A percentile compares a stretch with the other conserved stretches of the same genome.
These are phyloP conservation scores for Gila robusta DNA, from an alignment of 2,797 vertebrate species.

Conservation along the genomic window DNA sequence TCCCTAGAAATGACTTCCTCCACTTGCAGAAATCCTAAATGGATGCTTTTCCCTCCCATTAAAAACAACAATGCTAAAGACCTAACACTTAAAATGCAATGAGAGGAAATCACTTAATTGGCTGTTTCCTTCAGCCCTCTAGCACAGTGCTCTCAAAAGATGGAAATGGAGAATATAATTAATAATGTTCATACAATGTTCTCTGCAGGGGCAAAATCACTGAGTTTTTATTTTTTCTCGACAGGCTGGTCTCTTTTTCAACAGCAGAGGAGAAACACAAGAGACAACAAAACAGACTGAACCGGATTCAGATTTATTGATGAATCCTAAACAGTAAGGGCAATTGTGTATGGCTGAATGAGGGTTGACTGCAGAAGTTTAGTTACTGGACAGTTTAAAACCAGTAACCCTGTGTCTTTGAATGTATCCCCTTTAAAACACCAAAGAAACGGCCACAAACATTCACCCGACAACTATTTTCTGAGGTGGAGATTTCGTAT, in stretches of 20 bases:
- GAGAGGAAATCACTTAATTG: slow-evolving; percentile 55
- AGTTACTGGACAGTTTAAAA: slow-evolving; percentile 1
- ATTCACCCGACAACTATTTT: not conserved
- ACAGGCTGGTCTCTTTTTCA: slow-evolving; percentile 9
- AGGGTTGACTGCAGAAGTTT: not conserved
- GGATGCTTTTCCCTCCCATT: slow-evolving; percentile 34
- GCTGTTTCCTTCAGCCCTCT: slow-evolving; percentile 38
- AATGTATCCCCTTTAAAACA: not conserved
- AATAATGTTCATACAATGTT: slow-evolving; percentile 41
- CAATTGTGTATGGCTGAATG: not conserved
- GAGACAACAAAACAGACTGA: not conserved
- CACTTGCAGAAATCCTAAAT: slow-evolving; percentile 37
- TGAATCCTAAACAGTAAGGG: not conserved
- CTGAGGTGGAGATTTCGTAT: not conserved
- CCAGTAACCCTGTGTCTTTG: not conserved
- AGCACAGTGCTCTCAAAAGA: slow-evolving; percentile 13
- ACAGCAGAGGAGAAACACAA: not conserved
- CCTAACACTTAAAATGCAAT: slow-evolving; percentile 41
- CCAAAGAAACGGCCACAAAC: not conserved
- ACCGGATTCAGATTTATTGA: not conserved
- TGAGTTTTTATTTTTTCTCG: slow-evolving; percentile 14
- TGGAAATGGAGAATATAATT: slow-evolving; percentile 42
- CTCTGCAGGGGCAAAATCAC: slow-evolving; percentile 30
- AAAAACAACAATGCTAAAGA: slow-evolving; percentile 45
- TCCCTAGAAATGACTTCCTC: not conserved